Conservation (phyloP, 2,888 invertebrate genomes). For the Dusona sp. region DNA sequence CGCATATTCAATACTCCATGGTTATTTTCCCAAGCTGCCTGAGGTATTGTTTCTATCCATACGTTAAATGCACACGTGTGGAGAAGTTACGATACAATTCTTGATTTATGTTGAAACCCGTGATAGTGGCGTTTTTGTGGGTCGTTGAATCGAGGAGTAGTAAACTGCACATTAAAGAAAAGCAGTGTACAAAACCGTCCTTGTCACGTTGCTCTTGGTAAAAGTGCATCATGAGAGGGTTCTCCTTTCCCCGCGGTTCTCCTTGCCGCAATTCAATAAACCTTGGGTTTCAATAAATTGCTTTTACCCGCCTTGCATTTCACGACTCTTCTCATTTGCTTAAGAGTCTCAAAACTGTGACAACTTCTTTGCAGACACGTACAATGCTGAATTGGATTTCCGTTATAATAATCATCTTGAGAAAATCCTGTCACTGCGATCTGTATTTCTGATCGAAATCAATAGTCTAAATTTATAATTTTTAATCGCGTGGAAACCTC, state of each 20-base stretch:
- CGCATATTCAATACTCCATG: too few relatives aligned
- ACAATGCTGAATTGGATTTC: neutral
- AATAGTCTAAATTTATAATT: neutral
- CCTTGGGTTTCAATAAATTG: neutral
- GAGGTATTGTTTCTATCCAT: too few relatives aligned
- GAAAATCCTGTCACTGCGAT: neutral
- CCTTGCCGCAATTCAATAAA: neutral
- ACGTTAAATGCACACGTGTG: too few relatives aligned
- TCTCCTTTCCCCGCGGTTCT: neutral
- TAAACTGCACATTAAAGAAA: too few relatives aligned
- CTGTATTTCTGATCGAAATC: neutral
- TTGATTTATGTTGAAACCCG: too few relatives aligned
- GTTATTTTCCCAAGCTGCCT: too few relatives aligned
- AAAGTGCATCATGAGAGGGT: too few relatives aligned
- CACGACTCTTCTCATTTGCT: neutral
- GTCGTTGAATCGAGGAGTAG: too few relatives aligned
- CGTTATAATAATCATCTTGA: neutral
- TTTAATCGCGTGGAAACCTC: neutral
- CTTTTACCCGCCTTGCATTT: neutral
- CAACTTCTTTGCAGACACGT: neutral
- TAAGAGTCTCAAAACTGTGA: neutral
- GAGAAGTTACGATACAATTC: too few relatives aligned
- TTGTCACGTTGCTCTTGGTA: too few relatives aligned
- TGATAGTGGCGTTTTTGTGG: too few relatives aligned
- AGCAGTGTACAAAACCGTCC: too few relatives aligned